Conservation (phyloP, 2,797 vertebrate species). For the Anas flavirostris region DNA sequence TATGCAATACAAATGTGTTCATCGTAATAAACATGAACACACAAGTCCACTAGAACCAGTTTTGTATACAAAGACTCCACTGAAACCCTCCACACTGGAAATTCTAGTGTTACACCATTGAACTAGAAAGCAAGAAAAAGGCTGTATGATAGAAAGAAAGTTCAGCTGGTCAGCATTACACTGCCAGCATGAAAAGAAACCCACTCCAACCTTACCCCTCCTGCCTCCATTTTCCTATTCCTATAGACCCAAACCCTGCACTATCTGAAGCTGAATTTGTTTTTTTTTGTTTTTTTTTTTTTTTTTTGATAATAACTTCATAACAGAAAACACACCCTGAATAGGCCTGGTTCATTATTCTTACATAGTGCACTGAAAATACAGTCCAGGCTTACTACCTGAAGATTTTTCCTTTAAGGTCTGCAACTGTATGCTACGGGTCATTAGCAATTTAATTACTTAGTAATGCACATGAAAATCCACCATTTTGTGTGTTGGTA, state of each 20-base stretch:
- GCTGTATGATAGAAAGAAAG: background rate
- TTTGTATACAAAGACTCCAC: background rate
- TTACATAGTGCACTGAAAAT: background rate
- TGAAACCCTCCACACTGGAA: background rate
- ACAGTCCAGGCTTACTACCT: background rate
- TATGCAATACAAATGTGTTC: background rate
- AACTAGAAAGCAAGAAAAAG: background rate
- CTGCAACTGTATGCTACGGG: background rate
- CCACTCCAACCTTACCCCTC: background rate
- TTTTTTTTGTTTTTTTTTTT: background rate
- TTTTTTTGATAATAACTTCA: background rate
- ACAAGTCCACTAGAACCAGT: background rate
- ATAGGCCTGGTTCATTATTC: background rate
- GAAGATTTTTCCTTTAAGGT: background rate
- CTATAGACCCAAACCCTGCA: background rate
- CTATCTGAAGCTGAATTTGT: background rate
- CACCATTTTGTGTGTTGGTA: background rate
- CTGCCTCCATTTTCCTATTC: background rate
- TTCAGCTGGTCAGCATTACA: background rate
- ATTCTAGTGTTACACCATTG: background rate
- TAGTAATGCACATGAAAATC: background rate
- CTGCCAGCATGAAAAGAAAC: background rate
- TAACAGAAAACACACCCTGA: background rate
- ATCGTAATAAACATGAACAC: background rate
- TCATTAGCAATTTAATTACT: background rate